Evolutionary conservation across 2,113 vertebrate species (phyloP).

Genomic region (Balaeniceps rex): DNA sequence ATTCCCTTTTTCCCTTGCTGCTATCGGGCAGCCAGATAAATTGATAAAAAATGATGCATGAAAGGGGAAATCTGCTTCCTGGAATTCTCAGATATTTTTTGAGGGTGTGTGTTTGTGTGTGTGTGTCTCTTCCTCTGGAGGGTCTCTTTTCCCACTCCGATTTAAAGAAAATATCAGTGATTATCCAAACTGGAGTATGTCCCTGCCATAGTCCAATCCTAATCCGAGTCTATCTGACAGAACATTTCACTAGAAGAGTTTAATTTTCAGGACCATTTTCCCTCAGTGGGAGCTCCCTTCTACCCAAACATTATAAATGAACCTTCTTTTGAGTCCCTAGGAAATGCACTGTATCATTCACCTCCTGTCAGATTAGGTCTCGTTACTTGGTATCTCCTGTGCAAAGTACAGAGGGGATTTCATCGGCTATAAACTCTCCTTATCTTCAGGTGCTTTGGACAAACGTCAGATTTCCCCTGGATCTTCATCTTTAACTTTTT

Average conservation of each 20-base stretch:
- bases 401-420: constrained; percentile 20
- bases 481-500: not conserved
- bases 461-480: constrained; percentile 18
- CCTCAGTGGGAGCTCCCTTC: not conserved
- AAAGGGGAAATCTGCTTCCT: not conserved
- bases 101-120: not conserved
- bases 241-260: not conserved
- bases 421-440: not conserved
- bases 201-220: not conserved
- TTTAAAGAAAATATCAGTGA: not conserved
- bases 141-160: not conserved
- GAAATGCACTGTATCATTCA: constrained; percentile 12
- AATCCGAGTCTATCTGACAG: not conserved
- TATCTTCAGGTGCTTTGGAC: constrained; percentile 27
- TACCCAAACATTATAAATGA: constrained; percentile 14
- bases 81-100: not conserved
- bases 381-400: not conserved
- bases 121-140: not conserved
- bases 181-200: not conserved
- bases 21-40: not conserved
- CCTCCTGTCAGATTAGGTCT: constrained; percentile 17
- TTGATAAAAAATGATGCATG: not conserved
- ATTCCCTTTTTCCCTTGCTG: not conserved
- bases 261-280: not conserved
- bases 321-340: not conserved